phyloP scores from a whole-genome alignment of 2,797 vertebrate genomes.

The Pteronotus mesoamericanus region DNA sequence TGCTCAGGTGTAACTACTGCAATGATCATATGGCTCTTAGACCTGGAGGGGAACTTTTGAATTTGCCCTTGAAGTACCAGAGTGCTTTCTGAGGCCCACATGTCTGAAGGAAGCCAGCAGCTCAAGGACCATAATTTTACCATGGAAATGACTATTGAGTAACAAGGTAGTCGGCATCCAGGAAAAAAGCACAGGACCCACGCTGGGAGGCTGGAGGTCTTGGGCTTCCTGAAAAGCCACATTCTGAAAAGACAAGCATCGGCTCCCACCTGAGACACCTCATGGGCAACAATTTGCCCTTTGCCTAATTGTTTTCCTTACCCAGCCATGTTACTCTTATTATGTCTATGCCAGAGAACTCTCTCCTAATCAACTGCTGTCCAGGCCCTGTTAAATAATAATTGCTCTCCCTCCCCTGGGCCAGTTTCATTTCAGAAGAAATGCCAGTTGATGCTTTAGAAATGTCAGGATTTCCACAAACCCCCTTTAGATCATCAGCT shows the following conservation, averaged over 20 bases:
- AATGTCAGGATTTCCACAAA: slow-evolving; percentile 65
- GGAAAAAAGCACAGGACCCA: not conserved
- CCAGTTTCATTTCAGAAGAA: slow-evolving; percentile 52
- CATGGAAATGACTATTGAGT: not conserved
- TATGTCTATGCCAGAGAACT: not conserved
- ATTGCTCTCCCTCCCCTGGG: slow-evolving; percentile 15
- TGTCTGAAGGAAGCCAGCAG: not conserved
- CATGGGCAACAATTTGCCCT: not conserved
- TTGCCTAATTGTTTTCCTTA: not conserved
- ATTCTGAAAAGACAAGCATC: not conserved
- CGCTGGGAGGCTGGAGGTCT: not conserved
- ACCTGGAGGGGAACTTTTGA: not conserved
- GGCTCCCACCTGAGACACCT: not conserved
- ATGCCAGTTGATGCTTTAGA: slow-evolving; percentile 49
- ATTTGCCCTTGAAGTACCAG: not conserved
- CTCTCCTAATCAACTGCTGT: slow-evolving; percentile 20
- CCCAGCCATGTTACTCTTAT: not conserved
- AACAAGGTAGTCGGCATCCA: not conserved
- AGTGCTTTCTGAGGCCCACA: not conserved
- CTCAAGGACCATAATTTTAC: not conserved
- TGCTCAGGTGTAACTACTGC: not conserved
- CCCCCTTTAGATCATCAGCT: slow-evolving; percentile 48
- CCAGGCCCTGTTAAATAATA: slow-evolving; percentile 56
- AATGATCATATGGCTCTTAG: not conserved
- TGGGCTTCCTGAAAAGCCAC: not conserved